Evolutionary conservation across 2,113 vertebrate genomes (phyloP), one percentile per base, ranked within the genome.

Genomic region (Passer domesticus): DNA sequence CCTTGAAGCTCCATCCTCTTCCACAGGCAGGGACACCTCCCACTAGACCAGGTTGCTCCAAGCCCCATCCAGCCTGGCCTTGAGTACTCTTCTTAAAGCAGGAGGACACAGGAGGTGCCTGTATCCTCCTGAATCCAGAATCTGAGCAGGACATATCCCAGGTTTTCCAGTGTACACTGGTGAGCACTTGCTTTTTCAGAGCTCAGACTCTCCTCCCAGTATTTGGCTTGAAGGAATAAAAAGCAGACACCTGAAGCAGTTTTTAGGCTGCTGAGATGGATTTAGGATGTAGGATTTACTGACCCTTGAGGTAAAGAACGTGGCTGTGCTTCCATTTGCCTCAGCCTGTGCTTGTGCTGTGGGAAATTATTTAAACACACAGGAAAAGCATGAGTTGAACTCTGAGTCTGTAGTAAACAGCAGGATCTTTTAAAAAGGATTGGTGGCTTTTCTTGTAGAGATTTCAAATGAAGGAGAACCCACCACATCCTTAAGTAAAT

Each of bases 401-500:
- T 78, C 78, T 21, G 63, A 83, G 64, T 60, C 82, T 74, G 60
- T 97, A 96, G 95, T 97, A 97, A 97, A 97, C 83, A 94, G 66
- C 44, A 93, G 35, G 41, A 72, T 76, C 66, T 74, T 79, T 94
- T 94, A 31, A 91, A 94, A 91, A 76, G 63, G 47, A 28, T 80
- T 82, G 76, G 91, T 95, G 95, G 93, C 93, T 97, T 97, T 91
- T 89, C 87, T 87, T 86, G 90, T 86, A 93, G 76, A 91, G 78
- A 63, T 94, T 92, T 96, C 93, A 95, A 94, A 96, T 94, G 93
- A 91, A 95, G 90, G 94, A 91, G 96, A 96, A 95, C 92, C 91
- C 78, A 95, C 94, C 92, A 95, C 95, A 96, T 96, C 96, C 94
- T 97, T 95, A 91, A 97, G 72, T 90, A 95, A 95, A 96, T 93